A percentile compares a stretch with the other conserved stretches of the same genome.
phyloP scores from a whole-genome alignment of 2,113 vertebrate species.

The Hippoglossus stenolepis region DNA sequence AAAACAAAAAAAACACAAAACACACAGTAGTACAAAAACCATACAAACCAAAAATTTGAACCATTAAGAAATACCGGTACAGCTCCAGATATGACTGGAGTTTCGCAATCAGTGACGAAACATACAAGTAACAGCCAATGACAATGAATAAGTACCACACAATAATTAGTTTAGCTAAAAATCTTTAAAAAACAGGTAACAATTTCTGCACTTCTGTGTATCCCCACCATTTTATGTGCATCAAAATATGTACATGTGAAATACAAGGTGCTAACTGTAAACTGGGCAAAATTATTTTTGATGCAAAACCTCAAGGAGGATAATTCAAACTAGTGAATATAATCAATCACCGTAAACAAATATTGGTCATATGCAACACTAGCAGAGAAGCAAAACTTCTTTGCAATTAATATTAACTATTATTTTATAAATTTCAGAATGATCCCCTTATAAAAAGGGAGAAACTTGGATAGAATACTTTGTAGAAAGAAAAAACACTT shows the following conservation, averaged over 20 bases:
- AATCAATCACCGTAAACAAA: not conserved
- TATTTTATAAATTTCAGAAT: not conserved
- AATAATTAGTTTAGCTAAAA: not conserved
- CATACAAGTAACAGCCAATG: constrained; percentile 13
- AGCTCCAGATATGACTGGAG: constrained; percentile 19
- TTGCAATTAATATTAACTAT: not conserved
- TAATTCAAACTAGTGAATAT: constrained; percentile 10
- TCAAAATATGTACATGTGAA: constrained; percentile 20
- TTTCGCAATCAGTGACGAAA: constrained; percentile 27
- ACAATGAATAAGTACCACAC: not conserved
- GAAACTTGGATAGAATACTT: not conserved
- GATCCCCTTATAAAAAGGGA: not conserved
- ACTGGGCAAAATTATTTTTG: constrained; percentile 15
- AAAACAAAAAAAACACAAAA: constrained; percentile 10
- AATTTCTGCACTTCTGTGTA: no score
- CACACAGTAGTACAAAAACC: constrained; percentile 12
- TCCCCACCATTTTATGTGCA: not conserved
- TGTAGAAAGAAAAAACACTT: not conserved
- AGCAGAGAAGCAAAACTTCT: constrained; percentile 11
- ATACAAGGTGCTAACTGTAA: constrained; percentile 15
- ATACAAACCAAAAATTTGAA: constrained; percentile 3
- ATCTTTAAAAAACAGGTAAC: not conserved
- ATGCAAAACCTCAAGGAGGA: constrained; percentile 16
- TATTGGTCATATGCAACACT: not conserved
- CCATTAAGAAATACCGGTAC: constrained; percentile 5